Conservation (phyloP, 2,797 vertebrate species). For the Pseudochromis fuscus region DNA sequence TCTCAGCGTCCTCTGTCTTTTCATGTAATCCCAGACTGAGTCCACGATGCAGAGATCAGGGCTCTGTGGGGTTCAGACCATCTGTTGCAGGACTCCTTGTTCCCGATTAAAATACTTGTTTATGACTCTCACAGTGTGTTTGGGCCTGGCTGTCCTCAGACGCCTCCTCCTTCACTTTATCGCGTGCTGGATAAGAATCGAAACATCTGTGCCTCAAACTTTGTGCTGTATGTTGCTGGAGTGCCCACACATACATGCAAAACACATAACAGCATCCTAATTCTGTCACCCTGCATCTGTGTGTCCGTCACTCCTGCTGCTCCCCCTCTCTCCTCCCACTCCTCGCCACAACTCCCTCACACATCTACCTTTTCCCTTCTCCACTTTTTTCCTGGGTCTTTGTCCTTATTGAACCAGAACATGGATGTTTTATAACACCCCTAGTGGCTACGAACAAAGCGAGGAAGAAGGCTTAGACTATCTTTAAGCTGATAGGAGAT, state of each 20-base stretch:
- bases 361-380: slow-evolving; percentile 9
- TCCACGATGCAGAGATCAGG: too few species aligned
- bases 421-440: slow-evolving; percentile 32
- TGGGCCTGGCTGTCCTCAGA: background rate
- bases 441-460: slow-evolving; percentile 14
- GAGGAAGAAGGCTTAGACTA: slow-evolving; percentile 20
- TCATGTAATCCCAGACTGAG: too few species aligned
- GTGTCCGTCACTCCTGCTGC: slow-evolving; percentile 42
- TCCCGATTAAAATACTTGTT: background rate
- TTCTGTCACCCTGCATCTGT: slow-evolving; percentile 77
- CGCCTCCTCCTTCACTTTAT: background rate
- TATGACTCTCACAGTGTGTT: background rate
- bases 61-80: too few species aligned
- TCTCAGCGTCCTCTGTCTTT: too few species aligned
- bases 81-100: too few species aligned
- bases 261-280: slow-evolving; percentile 61
- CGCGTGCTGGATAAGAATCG: background rate
- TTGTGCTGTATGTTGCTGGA: background rate
- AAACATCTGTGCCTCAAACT: background rate
- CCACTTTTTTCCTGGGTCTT: background rate
- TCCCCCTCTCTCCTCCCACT: slow-evolving; percentile 6
- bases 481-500: slow-evolving; percentile 34
- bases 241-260: slow-evolving; percentile 16
- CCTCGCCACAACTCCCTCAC: slow-evolving; percentile 1
- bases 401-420: slow-evolving; percentile 26